Evolutionary conservation across 2,888 invertebrate species (phyloP), one percentile per base, ranked within the genome.

Genomic region (Tolmerus cingulatus): DNA sequence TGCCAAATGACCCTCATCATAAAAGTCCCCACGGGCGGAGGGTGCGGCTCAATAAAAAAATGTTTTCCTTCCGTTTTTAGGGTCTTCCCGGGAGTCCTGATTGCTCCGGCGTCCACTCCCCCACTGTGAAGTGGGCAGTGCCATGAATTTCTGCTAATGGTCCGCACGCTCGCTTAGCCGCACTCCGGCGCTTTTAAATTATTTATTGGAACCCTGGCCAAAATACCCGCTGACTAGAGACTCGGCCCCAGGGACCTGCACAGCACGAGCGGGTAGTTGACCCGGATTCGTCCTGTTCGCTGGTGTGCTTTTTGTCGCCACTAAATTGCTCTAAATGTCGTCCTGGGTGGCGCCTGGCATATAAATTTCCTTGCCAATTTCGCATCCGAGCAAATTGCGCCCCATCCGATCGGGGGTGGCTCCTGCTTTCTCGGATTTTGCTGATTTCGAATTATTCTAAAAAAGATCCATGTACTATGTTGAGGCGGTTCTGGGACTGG

Each of bases 51-150:
- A 77, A 77, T 77, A 78, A 78, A 86, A 78, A 78, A 55, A 78
- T 40, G 86, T 86, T 86, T 55, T 55, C 77, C 16, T 78, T 19
- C 40, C 23, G 34, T 37, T 77, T 77, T 57, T 37, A 37, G 23
- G 40, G 43, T 30, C 16, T 40, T 27, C 43, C 12, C 12, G 74
- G 74, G 30, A 40, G 12, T 40, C 55, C 55, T 78, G 86, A 86
- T 86, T 86, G 57, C 78, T 77, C 77, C 37, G 23, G 55, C 23
- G 51, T 87, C 30, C 51, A 87, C 85, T 79, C 87, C 87, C 87
- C 78, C 85, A 85, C 87, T 87, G 87, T 87, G 87, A 87, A 87
- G 76, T 87, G 87, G 87, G 87, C 87, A 87, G 87, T 57, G 74
- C 76, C 87, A 74, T 82, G 19, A 27, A 27, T 79, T 79, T 66